Conservation (phyloP, 1,140 invertebrate species). For the Eubasilissa regina region DNA sequence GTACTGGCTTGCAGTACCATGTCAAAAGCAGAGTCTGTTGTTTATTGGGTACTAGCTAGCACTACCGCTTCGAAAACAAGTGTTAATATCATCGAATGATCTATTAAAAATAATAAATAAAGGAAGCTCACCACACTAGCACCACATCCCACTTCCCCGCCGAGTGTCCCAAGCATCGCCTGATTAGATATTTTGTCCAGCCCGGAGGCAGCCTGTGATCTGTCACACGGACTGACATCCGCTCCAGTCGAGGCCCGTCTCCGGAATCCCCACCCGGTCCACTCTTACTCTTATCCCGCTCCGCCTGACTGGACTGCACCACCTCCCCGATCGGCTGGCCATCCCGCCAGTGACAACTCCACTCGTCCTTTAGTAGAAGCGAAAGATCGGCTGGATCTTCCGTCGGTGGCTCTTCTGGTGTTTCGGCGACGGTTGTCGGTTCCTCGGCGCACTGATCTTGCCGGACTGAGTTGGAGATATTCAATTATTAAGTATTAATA, state of each 20-base stretch:
- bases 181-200: conserved; percentile 85
- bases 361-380: conserved; percentile 68
- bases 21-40: no score
- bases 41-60: no score
- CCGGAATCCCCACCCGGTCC: conserved; percentile 50
- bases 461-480: conserved; percentile 30
- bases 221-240: conserved; percentile 79
- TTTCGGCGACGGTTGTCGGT: conserved; percentile 59
- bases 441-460: no score
- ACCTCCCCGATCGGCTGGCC: conserved; percentile 75
- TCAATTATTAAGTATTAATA: not conserved
- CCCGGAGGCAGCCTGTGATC: conserved; percentile 81
- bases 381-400: conserved; percentile 50
- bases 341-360: conserved; percentile 77
- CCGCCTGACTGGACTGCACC: conserved; percentile 68
- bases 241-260: conserved; percentile 56
- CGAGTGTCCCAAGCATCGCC: conserved; percentile 77
- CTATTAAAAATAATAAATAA: no score
- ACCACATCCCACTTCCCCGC: conserved; percentile 88
- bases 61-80: no score
- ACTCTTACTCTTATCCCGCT: conserved; percentile 54
- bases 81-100: no score
- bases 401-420: not conserved
- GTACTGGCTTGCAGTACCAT: no score
- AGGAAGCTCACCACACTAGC: conserved; percentile 75